Conservation (phyloP, 2,113 vertebrate genomes). For the Alouatta palliata region DNA sequence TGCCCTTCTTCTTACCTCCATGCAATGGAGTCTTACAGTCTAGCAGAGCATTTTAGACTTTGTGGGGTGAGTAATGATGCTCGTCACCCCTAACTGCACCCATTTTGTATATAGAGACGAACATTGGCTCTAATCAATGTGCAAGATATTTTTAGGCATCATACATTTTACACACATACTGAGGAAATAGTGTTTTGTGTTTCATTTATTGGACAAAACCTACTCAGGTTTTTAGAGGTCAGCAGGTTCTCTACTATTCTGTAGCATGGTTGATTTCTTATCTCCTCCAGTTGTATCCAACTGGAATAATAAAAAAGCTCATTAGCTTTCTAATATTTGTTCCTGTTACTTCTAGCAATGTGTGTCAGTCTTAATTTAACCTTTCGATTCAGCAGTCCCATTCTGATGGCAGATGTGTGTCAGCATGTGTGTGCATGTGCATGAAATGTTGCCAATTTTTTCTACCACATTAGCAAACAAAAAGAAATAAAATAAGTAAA, state of each 20-base stretch:
- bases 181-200: neutral
- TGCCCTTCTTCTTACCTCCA: neutral
- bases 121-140: neutral
- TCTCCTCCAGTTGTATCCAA: neutral
- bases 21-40: neutral
- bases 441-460: neutral
- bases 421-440: neutral
- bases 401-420: neutral
- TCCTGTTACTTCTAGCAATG: neutral
- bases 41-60: neutral
- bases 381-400: neutral
- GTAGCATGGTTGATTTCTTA: neutral
- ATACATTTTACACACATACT: neutral
- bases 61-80: neutral
- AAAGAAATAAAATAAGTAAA: neutral
- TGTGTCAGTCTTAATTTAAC: neutral
- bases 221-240: neutral
- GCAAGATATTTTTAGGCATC: neutral
- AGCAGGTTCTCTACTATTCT: neutral
- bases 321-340: slow-evolving; percentile 1
- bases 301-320: neutral
- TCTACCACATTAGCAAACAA: neutral
- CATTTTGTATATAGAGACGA: neutral
- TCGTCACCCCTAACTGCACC: neutral
- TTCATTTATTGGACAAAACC: neutral